Percentiles rank a stretch among this genome's conserved stretches.
Conservation (phyloP, 2,113 vertebrate species). For the Peromyscus polionotus region DNA sequence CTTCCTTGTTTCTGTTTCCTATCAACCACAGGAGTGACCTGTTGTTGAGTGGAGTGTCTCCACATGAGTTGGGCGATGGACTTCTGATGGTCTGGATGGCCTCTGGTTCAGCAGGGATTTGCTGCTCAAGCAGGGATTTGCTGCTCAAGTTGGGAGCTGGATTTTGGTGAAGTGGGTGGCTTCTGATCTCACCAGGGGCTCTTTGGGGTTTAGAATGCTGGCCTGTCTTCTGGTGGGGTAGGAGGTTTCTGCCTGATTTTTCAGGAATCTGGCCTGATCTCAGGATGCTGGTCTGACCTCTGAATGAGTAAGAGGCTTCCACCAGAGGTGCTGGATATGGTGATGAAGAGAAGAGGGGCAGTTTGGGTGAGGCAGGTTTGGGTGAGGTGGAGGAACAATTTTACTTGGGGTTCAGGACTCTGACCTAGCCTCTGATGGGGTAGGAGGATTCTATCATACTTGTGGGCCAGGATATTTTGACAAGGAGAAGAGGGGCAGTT, state of each 20-base stretch:
- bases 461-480: not conserved
- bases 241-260: too few relatives aligned
- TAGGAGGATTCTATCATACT: not conserved
- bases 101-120: not conserved
- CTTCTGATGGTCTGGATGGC: not conserved
- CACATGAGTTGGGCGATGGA: not conserved
- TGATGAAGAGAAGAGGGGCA: not conserved
- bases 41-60: not conserved
- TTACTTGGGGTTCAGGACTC: not conserved
- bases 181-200: not conserved
- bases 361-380: not conserved
- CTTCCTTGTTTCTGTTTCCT: not conserved
- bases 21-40: not conserved
- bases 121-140: not conserved
- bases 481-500: not conserved
- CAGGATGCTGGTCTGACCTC: not conserved
- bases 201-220: not conserved
- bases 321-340: not conserved
- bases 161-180: not conserved
- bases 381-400: not conserved
- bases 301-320: not conserved
- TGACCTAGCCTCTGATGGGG: not conserved
- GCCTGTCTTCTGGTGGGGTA: not conserved
- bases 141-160: not conserved
- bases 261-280: not conserved